Evolutionary conservation across 2,888 invertebrate species (phyloP), one percentile per base, ranked within the genome.

Genomic region (Perdita meconis): DNA sequence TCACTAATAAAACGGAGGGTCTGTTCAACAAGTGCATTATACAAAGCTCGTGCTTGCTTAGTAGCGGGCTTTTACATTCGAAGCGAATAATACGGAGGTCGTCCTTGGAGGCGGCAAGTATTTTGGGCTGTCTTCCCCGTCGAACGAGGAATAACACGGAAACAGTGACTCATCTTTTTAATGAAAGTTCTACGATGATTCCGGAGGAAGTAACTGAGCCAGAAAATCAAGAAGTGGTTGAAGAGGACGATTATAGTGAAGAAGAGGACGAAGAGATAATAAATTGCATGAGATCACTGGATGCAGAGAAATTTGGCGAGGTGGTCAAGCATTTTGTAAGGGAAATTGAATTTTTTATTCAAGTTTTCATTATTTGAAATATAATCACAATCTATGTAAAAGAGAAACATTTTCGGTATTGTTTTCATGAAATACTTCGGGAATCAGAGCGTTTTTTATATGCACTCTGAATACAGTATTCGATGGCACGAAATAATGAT

Each of bases 21-120:
- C 83, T 91, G 10, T 92, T 92, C 61, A 84, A 90, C 61, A 87
- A 79, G 76, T 80, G 87, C 51, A 89, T 92, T 56, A 76, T 89
- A 24, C 87, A 88, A 2, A 88, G 92, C 30, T 89, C 89, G 4
- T 71, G 81, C 12, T 85, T 87, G 1, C 22, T 83, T 1, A 59
- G 67, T 3, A 3, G 75, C 0, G 88, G 85, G 86, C 74, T 77
- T 6, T 30, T 85, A 13, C 86, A 87, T 8, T 42, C 84, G 0
- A 72, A 69, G 5, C 59, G 57, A 2, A 50, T 36, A 1, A 82
- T 87, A 22, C 85, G 87, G 66, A 56, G 70, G 1, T 30, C 60
- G 5, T 89, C 90, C 4, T 47, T 90, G 16, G 19, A 63, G 2
- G 61, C 88, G 1, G 90, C 89, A 0, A 64, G 38, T 4, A 42